A percentile compares a stretch with the other conserved stretches of the same genome.
Conservation (phyloP, 1,140 invertebrate genomes). For the Saccostrea echinata region DNA sequence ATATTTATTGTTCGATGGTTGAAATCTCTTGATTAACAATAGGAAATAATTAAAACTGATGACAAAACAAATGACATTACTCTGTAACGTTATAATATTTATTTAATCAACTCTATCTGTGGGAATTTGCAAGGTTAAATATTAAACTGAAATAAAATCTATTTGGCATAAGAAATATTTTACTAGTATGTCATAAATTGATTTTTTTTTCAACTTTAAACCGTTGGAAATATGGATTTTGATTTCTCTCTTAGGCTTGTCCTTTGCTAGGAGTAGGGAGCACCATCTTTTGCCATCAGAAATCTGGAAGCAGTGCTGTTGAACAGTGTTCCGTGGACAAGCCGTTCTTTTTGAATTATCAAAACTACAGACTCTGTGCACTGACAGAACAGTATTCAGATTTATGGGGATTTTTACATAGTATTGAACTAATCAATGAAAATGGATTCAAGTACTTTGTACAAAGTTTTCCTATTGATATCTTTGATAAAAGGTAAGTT, state of each 20-base stretch:
- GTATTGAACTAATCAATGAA: neutral
- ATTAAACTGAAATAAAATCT: neutral
- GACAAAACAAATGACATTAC: neutral
- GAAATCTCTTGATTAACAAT: neutral
- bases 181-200: too few relatives aligned
- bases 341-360: conserved; percentile 11
- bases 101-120: neutral
- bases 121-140: neutral
- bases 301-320: neutral
- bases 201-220: too few relatives aligned
- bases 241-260: neutral
- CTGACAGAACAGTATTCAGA: neutral
- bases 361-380: neutral
- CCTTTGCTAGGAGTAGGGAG: neutral
- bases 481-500: conserved; percentile 5
- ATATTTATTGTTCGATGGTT: neutral
- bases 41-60: neutral
- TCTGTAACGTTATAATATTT: neutral
- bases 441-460: conserved; percentile 1
- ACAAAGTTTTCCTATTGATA: conserved; percentile 11
- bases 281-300: conserved; percentile 4
- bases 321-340: conserved; percentile 9
- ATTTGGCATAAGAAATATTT: neutral
- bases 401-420: neutral
- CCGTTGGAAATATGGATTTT: neutral